Base-by-base conservation (phyloP, 1,140 invertebrate species). In the Drosophila subpulchrella region DNA sequence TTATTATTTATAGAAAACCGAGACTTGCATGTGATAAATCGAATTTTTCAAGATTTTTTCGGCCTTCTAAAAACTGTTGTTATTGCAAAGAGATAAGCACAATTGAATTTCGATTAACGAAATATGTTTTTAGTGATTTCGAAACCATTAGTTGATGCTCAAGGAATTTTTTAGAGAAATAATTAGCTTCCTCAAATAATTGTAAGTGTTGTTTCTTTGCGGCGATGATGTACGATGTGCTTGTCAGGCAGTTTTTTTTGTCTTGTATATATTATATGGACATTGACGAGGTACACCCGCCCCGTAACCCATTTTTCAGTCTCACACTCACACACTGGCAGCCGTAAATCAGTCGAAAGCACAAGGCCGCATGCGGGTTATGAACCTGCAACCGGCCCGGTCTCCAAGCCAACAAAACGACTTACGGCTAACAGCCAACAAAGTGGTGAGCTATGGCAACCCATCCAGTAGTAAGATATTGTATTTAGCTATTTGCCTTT, bases 341-440 rank as follows among this genome's bases (percentile, higher is more conserved):
- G 53, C 51, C 38, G 51, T 71, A 71, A 71, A 47, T 58, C 67
- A 58, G 68, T 58, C 44, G 27, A 71, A 71, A 71, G 68, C 68
- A 71, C 68, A 71, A 71, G 68, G 68, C 68, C 68, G 65, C 68
- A 27, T 71, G 65, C 68, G 68, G 68, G 68, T 71, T 71, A 58
- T 71, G 68, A 71, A 71, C 68, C 68, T 71, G 66, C 68, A 71
- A 71, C 68, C 66, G 38, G 68, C 55, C 38, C 42, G 30, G 50
- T 42, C 67, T 71, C 41, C 39, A 41, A 70, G 67, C 36, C 63
- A 71, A 41, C 50, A 36, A 0, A 10, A 30, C 38, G 27, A 30
- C 20, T 39, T 41, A 17, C 55, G 30, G 54, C 54, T 57, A n/a
- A 24, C 24, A 30, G 58, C 57, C 36, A 27, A 36, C 57, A 34